phyloP scores from a whole-genome alignment of 1,140 invertebrate genomes.

The Aphelenchoides besseyi region DNA sequence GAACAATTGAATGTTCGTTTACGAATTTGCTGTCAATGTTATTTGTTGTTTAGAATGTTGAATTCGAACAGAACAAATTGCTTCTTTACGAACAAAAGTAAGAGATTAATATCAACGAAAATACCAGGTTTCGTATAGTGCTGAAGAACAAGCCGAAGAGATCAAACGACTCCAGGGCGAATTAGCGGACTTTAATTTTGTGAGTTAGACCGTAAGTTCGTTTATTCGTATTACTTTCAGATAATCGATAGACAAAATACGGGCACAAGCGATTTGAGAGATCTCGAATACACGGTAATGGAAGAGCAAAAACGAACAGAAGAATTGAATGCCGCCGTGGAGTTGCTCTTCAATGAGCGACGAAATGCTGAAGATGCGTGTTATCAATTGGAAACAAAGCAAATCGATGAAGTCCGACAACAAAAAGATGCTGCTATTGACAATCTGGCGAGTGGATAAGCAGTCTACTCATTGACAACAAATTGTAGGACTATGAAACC shows the following conservation, averaged over 20 bases:
- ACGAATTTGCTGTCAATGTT: too few relatives aligned
- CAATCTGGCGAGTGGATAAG: neutral
- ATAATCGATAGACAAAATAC: slow-evolving; percentile 30
- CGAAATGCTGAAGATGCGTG: slow-evolving; percentile 22
- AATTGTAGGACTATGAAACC: slow-evolving; percentile 22
- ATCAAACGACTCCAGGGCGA: slow-evolving; percentile 23
- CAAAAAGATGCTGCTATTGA: neutral
- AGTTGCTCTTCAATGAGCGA: slow-evolving; percentile 18
- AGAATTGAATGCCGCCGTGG: slow-evolving; percentile 9
- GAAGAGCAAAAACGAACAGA: slow-evolving; percentile 25
- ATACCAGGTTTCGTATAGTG: neutral
- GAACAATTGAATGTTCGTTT: slow-evolving; percentile 5
- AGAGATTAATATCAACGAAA: slow-evolving; percentile 7
- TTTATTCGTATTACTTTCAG: neutral
- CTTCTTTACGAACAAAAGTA: slow-evolving; percentile 29
- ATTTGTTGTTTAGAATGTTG: slow-evolving; percentile 13
- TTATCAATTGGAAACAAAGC: neutral
- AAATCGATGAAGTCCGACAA: neutral
- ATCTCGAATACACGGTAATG: slow-evolving; percentile 15
- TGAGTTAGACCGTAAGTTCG: slow-evolving; percentile 7
- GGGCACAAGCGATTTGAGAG: slow-evolving; percentile 17
- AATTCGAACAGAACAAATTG: slow-evolving; percentile 24
- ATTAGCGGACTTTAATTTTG: slow-evolving; percentile 26
- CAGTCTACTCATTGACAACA: neutral
- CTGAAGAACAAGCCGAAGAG: slow-evolving; percentile 29